Conservation (phyloP, 2,888 invertebrate species). For the Neuroscelio doddi region DNA sequence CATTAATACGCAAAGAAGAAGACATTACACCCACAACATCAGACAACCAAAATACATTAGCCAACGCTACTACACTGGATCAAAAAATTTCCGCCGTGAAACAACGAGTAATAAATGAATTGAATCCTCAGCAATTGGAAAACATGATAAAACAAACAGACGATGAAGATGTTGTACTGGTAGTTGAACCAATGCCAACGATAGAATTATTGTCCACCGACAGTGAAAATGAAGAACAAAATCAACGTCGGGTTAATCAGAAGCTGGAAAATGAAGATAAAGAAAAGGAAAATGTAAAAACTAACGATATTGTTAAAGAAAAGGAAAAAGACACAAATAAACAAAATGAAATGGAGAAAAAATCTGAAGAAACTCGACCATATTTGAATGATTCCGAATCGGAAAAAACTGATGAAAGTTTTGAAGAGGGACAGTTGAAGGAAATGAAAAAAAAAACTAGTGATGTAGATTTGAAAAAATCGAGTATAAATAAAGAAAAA, state of each 20-base stretch:
- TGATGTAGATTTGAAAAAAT: no score
- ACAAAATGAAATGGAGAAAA: not conserved
- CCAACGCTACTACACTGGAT: slow-evolving; percentile 33
- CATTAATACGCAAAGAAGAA: slow-evolving; percentile 72
- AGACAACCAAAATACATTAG: slow-evolving; percentile 20
- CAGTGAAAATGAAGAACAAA: slow-evolving; percentile 55
- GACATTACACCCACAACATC: slow-evolving; percentile 56
- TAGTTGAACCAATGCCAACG: slow-evolving; percentile 66
- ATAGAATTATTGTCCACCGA: slow-evolving; percentile 68
- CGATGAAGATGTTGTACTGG: slow-evolving; percentile 69
- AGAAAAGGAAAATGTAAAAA: slow-evolving; percentile 15
- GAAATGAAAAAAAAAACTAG: slow-evolving; percentile 17
- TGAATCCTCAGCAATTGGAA: slow-evolving; percentile 55
- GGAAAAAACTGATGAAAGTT: slow-evolving; percentile 33
- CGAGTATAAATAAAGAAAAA: slow-evolving; percentile 21
- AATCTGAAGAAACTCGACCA: slow-evolving; percentile 4
- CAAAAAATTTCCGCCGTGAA: slow-evolving; percentile 42
- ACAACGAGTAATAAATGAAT: slow-evolving; percentile 50
- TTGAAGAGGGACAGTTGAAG: slow-evolving; percentile 13
- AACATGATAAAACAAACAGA: slow-evolving; percentile 54
- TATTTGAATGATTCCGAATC: slow-evolving; percentile 24
- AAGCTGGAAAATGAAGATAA: slow-evolving; percentile 46
- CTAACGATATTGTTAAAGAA: slow-evolving; percentile 6
- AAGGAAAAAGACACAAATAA: slow-evolving; percentile 2
- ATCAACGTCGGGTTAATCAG: slow-evolving; percentile 45